These are phyloP conservation scores for Oreocharis arfaki DNA, from an alignment of 2,113 vertebrate genomes.

Conservation along the genomic window DNA sequence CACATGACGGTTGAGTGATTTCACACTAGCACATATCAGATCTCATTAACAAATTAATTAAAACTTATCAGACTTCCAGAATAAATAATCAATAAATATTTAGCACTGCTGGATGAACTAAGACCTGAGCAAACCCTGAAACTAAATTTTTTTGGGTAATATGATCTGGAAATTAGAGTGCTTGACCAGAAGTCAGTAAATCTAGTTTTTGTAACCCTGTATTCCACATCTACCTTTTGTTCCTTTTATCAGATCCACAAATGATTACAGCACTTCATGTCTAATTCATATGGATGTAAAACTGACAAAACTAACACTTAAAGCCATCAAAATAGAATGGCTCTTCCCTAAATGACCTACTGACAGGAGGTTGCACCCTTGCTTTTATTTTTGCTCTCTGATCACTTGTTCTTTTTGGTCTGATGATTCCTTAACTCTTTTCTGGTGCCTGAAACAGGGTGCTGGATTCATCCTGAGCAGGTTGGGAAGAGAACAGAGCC, in stretches of 20 bases:
- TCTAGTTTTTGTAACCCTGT: neutral
- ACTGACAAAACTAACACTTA: neutral
- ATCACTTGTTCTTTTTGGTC: neutral
- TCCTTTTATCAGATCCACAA: neutral
- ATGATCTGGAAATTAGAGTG: neutral
- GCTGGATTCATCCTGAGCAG: neutral
- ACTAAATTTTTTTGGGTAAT: neutral
- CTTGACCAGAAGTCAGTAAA: neutral
- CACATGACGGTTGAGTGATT: neutral
- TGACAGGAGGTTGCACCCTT: neutral
- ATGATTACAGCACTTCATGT: neutral
- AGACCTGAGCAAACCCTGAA: neutral
- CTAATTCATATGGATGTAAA: neutral
- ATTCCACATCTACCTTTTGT: neutral
- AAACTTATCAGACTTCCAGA: neutral
- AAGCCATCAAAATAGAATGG: neutral
- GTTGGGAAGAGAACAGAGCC: neutral
- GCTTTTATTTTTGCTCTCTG: neutral
- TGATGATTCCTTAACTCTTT: neutral
- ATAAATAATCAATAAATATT: neutral
- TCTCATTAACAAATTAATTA: neutral
- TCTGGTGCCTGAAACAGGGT: neutral
- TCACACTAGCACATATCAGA: neutral
- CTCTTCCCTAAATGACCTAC: neutral
- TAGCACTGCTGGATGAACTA: neutral